Evolutionary conservation across 2,888 invertebrate species (phyloP), one percentile per base, ranked within the genome.

Genomic region (Timandra comae): DNA sequence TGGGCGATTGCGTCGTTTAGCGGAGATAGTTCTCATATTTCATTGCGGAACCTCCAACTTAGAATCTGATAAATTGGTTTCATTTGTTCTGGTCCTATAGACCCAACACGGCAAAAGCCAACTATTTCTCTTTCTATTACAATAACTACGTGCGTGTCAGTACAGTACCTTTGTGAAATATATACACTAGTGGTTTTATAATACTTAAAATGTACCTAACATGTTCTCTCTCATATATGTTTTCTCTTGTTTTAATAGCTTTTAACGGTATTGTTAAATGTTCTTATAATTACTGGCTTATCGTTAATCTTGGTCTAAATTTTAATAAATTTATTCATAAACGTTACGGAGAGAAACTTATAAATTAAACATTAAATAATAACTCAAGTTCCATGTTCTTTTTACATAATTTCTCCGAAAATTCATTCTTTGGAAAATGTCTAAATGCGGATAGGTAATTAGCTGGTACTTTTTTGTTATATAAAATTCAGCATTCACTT

Each of bases 1-100:
- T 63, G 61, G 59, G 72, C 75, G 82, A 85, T 85, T 78, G 84
- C 75, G 72, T 73, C 82, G 68, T 75, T 84, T 77, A 71, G 65
- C 62, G 51, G 63, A 62, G 69, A 82, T 79, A 69, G 80, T 73
- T 60, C 68, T 74, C 70, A 79, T 84, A 76, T 79, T 77, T 84
- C 80, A 80, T 55, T 56, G 59, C 49, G 52, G 57, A 68, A 67
- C 66, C 65, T 68, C 68, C 55, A 62, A 62, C 70, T 72, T 58
- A 56, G 65, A 67, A 63, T 76, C 67, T 68, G 65, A 78, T 71
- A 77, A 79, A 80, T 74, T 58, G 60, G 48, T 49, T 51, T 46
- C 60, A 76, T 77, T 79, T 76, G 67, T 76, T 63, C 58, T 39
- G 46, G 40, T 16, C 16, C 1, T 16, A 6, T 16, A 16, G 16